These are phyloP conservation scores for Buphagus erythrorhynchus DNA, from an alignment of 2,797 vertebrate species.

Conservation along the genomic window DNA sequence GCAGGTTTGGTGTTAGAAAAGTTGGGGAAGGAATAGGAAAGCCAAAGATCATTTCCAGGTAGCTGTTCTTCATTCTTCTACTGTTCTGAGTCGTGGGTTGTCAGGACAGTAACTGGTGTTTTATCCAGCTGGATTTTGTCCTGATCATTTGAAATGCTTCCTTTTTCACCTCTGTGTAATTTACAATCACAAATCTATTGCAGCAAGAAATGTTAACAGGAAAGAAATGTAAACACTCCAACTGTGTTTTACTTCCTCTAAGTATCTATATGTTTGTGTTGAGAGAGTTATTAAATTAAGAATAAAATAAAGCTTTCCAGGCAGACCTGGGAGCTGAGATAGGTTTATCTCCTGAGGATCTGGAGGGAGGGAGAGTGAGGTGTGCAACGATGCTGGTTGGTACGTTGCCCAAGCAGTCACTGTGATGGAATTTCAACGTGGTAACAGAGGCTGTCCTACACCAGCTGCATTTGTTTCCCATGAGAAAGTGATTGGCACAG, in stretches of 20 bases:
- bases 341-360: constrained; percentile 6
- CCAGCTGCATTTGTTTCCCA: constrained; percentile 48
- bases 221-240: constrained; percentile 38
- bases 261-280: constrained; percentile 36
- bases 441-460: background rate
- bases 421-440: constrained; percentile 57
- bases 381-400: constrained; percentile 16
- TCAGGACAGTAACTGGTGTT: background rate
- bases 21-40: background rate
- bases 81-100: background rate
- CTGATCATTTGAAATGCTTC: constrained; percentile 25
- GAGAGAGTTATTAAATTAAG: constrained; percentile 6
- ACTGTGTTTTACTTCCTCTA: constrained; percentile 40
- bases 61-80: background rate
- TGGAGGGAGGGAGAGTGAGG: background rate
- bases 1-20: background rate
- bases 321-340: constrained; percentile 1
- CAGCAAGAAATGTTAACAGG: constrained; percentile 47
- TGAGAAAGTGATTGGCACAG: constrained; percentile 65
- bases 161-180: constrained; percentile 4
- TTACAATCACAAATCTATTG: constrained; percentile 12
- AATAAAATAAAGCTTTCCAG: constrained; percentile 30
- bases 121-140: constrained; percentile 5
- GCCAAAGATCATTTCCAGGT: background rate
- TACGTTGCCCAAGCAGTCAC: constrained; percentile 44